Evolutionary conservation across 92 coral and sea anemone genomes (phyloP), one percentile per base, ranked within the genome.

Genomic region (Epizoanthus scotinus): DNA sequence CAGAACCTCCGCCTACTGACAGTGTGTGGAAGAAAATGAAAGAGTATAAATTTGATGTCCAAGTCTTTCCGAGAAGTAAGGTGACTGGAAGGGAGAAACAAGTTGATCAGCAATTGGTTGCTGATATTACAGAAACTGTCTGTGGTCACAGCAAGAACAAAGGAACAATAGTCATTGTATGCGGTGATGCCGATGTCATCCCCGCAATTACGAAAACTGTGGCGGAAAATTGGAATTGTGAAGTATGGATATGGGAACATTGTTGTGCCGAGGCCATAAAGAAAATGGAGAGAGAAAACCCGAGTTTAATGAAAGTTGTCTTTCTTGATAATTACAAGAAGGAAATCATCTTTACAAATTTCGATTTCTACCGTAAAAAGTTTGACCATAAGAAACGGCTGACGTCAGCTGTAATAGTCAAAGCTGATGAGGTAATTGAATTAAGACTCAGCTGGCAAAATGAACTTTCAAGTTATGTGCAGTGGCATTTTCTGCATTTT

Each of bases 161-260:
- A 42, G 89, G 89, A 28, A 81, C 78, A 47, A 73, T 86, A 53
- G 71, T 26, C 6, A 59, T 86, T 6, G 86, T 86, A 13, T 72
- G 86, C 64, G 90, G 90, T 8, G 90, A 86, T 36, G 90, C 90
- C 71, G 90, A 86, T 18, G 59, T 86, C 24, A 68, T 86, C 34
- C 90, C 90, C 3, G 86, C 90, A 6, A 75, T 86, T 18, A 58
- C 58, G 21, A 85, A 57, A 15, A 77, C 83, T 0, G 15, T 86
- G 49, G 61, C 38, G 10, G 57, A 55, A 13, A 56, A 13, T 4
- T 86, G 90, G 90, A 79, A 71, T 0, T 73, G 64, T 63, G 90
- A 86, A 50, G 78, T 86, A 21, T 86, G 90, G 90, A 67, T 67
- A 69, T 86, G 90, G 90, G 25, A 49, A 0, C 71, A 85, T 0